Conservation (phyloP, 2,113 vertebrate genomes). For the Tor tambroides region DNA sequence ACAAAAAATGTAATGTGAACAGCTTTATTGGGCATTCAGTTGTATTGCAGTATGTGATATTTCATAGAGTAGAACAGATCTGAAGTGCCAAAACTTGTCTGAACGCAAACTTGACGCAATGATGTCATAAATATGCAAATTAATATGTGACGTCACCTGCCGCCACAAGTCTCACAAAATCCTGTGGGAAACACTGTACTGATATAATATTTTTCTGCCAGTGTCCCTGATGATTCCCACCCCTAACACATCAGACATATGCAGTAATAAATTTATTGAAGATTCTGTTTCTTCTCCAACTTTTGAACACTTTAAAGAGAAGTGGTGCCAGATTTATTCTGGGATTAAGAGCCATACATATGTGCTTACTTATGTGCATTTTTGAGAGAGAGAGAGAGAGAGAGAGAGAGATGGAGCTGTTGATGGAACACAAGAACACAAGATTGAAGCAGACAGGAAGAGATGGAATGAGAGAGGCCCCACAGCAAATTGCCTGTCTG, state of each 20-base stretch:
- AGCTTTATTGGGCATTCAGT: no score
- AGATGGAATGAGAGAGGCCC: not conserved
- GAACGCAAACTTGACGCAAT: no score
- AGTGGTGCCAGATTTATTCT: not conserved
- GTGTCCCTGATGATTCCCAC: not conserved
- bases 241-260: not conserved
- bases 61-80: no score
- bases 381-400: not conserved
- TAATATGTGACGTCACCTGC: no score
- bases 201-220: not conserved
- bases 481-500: constrained; percentile 42
- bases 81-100: no score
- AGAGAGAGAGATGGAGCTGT: not conserved
- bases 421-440: not conserved
- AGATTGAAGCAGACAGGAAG: not conserved
- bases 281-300: not conserved
- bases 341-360: not conserved
- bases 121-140: no score
- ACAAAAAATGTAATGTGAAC: no score
- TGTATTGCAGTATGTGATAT: no score
- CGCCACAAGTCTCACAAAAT: no score
- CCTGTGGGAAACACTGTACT: no score
- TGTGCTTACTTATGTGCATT: not conserved
- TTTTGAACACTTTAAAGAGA: not conserved
- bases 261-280: not conserved